Conservation (phyloP, 2,113 vertebrate species). For the Aplodontia rufa region DNA sequence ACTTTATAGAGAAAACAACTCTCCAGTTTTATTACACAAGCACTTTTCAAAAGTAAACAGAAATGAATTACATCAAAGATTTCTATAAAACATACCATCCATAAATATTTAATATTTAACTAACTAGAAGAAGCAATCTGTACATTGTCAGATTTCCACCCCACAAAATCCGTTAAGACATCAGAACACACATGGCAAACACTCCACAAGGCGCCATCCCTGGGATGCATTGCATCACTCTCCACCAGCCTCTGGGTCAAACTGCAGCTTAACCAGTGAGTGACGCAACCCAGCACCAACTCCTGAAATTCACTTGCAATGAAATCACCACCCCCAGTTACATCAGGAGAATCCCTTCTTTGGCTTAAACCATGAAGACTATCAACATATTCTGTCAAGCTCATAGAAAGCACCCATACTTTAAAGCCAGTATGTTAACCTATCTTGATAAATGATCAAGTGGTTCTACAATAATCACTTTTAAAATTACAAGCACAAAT, state of each 20-base stretch:
- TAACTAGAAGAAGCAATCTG: not conserved
- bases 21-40: not conserved
- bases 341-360: constrained; percentile 16
- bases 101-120: not conserved
- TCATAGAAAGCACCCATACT: not conserved
- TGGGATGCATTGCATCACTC: constrained; percentile 52
- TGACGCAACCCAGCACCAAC: constrained; percentile 69
- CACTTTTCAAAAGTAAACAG: not conserved
- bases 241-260: not conserved
- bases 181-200: not conserved
- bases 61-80: not conserved
- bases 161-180: not conserved
- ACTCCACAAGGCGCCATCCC: not conserved
- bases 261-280: not conserved
- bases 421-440: not conserved
- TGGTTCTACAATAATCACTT: not conserved
- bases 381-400: not conserved
- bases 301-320: constrained; percentile 50
- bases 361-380: not conserved
- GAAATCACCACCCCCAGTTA: not conserved
- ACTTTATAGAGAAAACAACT: not conserved
- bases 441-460: not conserved
- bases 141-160: not conserved
- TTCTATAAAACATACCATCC: not conserved
- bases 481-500: not conserved